These are phyloP conservation scores for Chloroceryle inda DNA, from an alignment of 2,797 vertebrate species.

Conservation along the genomic window DNA sequence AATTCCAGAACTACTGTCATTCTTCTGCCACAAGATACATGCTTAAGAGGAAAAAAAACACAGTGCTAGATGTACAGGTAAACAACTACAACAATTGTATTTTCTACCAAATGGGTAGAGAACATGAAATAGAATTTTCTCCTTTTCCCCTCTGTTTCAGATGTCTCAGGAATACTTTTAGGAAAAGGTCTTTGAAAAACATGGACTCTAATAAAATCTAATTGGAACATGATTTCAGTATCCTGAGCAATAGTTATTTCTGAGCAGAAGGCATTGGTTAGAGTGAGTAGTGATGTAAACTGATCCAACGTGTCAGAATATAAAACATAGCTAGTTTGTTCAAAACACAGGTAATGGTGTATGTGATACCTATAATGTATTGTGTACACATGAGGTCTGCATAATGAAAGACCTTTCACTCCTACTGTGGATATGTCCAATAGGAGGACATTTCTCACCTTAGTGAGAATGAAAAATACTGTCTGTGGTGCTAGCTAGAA, in stretches of 20 bases:
- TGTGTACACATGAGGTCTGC: accelerated
- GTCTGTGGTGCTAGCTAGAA: background rate
- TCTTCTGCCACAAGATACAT: background rate
- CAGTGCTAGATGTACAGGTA: background rate
- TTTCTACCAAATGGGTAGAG: background rate
- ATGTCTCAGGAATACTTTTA: background rate
- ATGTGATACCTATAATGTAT: background rate
- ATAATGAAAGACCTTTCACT: background rate
- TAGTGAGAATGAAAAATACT: background rate
- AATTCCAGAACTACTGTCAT: background rate
- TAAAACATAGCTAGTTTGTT: background rate
- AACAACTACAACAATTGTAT: background rate
- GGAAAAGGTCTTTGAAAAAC: background rate
- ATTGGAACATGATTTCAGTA: background rate
- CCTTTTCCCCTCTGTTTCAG: background rate
- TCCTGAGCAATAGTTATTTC: background rate
- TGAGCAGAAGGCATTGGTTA: background rate
- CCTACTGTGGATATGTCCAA: background rate
- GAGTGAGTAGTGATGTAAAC: background rate
- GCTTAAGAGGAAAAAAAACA: background rate
- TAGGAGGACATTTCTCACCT: background rate
- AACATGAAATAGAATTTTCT: background rate
- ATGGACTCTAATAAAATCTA: background rate
- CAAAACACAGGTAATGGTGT: background rate
- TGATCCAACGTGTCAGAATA: background rate